Conservation (phyloP, 2,797 vertebrate species). For the Silurus aristotelis region DNA sequence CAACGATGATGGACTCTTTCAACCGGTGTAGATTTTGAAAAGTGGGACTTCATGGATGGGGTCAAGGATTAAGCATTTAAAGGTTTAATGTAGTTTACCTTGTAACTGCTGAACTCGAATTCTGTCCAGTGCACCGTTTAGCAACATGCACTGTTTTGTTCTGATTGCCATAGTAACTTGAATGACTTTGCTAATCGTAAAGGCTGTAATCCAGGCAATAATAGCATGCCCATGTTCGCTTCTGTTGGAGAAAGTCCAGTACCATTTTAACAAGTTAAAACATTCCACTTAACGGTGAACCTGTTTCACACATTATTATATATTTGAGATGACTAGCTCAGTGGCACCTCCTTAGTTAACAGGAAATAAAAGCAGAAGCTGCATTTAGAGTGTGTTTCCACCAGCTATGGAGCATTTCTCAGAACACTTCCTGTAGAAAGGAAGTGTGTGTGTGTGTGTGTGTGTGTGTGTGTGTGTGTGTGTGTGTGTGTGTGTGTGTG, state of each 20-base stretch:
- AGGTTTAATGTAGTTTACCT: neutral
- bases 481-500: slow-evolving; percentile 45
- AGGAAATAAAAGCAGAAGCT: slow-evolving; percentile 19
- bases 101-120: neutral
- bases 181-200: neutral
- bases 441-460: slow-evolving; percentile 57
- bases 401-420: slow-evolving; percentile 45
- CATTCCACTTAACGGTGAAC: neutral
- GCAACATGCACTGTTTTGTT: neutral
- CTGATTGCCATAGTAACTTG: neutral
- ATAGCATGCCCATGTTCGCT: slow-evolving; percentile 3
- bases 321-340: neutral
- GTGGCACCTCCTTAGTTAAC: slow-evolving; percentile 11
- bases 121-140: neutral
- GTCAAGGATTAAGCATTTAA: neutral
- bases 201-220: neutral
- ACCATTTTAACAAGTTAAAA: slow-evolving; percentile 1
- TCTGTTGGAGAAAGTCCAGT: neutral
- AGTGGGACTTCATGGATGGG: neutral
- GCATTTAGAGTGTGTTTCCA: slow-evolving; percentile 25
- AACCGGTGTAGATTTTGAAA: neutral
- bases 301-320: neutral
- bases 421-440: slow-evolving; percentile 63
- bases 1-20: neutral
- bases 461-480: slow-evolving; percentile 17